These are phyloP conservation scores for Ctenopoma multispine DNA, from an alignment of 2,797 vertebrate genomes.

Conservation along the genomic window DNA sequence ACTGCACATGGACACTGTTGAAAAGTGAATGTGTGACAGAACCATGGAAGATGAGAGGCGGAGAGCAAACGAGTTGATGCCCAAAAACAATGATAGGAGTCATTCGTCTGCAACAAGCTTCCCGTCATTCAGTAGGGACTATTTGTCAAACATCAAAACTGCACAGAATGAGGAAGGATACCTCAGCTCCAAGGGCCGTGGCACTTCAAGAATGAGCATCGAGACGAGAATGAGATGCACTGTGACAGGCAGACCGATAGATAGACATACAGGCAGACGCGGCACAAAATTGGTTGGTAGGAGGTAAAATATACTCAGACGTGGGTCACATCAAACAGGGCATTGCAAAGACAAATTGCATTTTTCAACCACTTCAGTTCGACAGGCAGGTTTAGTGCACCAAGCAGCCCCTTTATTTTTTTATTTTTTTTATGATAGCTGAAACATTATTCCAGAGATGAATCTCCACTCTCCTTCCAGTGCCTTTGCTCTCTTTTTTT, in stretches of 20 bases:
- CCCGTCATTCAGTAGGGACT: not conserved
- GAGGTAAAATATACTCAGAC: constrained; percentile 57
- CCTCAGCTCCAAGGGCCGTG: constrained; percentile 26
- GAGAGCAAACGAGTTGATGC: not conserved
- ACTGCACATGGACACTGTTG: not conserved
- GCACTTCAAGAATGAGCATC: too few species aligned
- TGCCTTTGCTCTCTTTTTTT: not conserved
- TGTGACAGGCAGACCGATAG: constrained; percentile 68
- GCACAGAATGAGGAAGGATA: constrained; percentile 25
- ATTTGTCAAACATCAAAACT: constrained; percentile 60
- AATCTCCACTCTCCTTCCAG: constrained; percentile 16
- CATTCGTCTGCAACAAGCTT: constrained; percentile 13
- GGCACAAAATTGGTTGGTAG: constrained; percentile 54
- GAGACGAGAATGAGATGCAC: constrained; percentile 33
- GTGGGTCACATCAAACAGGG: constrained; percentile 47
- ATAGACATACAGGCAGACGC: constrained; percentile 50
- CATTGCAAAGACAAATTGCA: constrained; percentile 47
- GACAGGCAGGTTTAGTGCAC: constrained; percentile 27
- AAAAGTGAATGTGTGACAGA: not conserved
- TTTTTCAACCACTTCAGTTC: constrained; percentile 35
- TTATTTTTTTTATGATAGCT: constrained; percentile 21
- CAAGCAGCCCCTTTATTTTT: not conserved
- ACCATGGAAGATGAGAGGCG: not conserved
- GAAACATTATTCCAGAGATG: constrained; percentile 36
- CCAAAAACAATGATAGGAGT: constrained; percentile 22